phyloP scores from a whole-genome alignment of 2,113 vertebrate genomes.

The western clawed frog (Xenopus tropicalis) region DNA sequence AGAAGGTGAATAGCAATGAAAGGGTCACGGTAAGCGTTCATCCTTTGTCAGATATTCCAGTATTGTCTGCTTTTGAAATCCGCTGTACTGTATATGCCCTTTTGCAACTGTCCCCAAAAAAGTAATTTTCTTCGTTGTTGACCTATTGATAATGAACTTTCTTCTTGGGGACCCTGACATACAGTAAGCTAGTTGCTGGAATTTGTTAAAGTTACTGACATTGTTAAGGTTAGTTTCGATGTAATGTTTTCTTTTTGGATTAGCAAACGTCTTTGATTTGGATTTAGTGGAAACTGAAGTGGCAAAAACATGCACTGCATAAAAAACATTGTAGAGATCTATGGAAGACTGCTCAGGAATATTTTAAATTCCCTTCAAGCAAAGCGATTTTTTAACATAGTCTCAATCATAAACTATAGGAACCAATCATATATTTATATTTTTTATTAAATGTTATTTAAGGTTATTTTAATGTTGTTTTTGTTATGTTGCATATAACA shows the following conservation, averaged over 20 bases:
- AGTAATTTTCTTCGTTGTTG: constrained; percentile 38
- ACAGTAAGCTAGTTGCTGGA: constrained; percentile 1
- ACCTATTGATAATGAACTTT: constrained; percentile 41
- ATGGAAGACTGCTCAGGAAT: too few species aligned
- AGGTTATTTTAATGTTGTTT: too few species aligned
- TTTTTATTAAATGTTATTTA: too few species aligned
- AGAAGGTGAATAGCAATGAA: constrained; percentile 34
- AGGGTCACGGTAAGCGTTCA: constrained; percentile 36
- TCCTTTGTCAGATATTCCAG: constrained; percentile 30
- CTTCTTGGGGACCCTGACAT: constrained; percentile 25
- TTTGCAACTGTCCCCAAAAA: constrained; percentile 36
- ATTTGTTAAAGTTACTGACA: constrained; percentile 1
- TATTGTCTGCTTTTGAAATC: constrained; percentile 26
- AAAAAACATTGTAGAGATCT: neutral
- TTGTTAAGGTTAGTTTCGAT: constrained; percentile 2
- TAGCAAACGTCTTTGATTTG: constrained; percentile 3
- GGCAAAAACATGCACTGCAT: neutral
- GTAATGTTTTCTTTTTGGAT: constrained; percentile 8
- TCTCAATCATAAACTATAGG: too few species aligned
- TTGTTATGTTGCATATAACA: too few species aligned
- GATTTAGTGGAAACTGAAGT: constrained; percentile 1
- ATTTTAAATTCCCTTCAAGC: too few species aligned
- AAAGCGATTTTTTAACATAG: too few species aligned
- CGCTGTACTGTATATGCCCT: constrained; percentile 25
- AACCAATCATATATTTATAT: too few species aligned